Percentiles rank a stretch among this genome's conserved stretches.
These are phyloP conservation scores for Mergus octosetaceus DNA, from an alignment of 2,797 vertebrate genomes.

Conservation along the genomic window DNA sequence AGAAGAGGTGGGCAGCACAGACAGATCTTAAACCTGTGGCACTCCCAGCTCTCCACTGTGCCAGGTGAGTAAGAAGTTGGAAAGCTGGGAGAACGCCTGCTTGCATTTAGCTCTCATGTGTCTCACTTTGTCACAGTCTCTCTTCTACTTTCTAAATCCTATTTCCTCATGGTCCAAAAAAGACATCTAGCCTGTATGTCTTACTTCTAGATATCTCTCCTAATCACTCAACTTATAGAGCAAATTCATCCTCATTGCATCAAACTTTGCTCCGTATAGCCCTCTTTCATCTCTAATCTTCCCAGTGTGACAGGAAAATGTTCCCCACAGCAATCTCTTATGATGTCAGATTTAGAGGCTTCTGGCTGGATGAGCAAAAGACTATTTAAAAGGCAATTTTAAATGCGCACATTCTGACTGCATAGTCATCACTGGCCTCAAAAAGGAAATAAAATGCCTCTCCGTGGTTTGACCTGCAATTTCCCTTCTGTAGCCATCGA, in stretches of 20 bases:
- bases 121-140: not conserved
- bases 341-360: slow-evolving; percentile 37
- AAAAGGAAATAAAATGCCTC: not conserved
- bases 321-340: slow-evolving; percentile 9
- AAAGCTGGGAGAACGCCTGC: not conserved
- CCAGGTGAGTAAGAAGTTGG: not conserved
- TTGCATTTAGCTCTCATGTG: not conserved
- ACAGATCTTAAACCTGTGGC: not conserved
- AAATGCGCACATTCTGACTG: not conserved
- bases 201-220: not conserved
- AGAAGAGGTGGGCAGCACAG: not conserved
- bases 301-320: slow-evolving; percentile 13
- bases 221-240: slow-evolving; percentile 7
- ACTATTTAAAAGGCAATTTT: not conserved
- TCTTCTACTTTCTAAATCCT: not conserved
- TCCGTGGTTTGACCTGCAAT: not conserved
- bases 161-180: not conserved
- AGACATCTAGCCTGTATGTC: not conserved
- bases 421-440: not conserved
- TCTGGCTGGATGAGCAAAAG: slow-evolving; percentile 18
- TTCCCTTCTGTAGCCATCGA: not conserved
- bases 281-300: slow-evolving; percentile 35
- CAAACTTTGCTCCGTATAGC: not conserved
- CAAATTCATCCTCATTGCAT: slow-evolving; percentile 17
- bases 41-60: not conserved